Evolutionary conservation across 2,797 vertebrate genomes (phyloP).

Genomic region (Onychomys torridus): DNA sequence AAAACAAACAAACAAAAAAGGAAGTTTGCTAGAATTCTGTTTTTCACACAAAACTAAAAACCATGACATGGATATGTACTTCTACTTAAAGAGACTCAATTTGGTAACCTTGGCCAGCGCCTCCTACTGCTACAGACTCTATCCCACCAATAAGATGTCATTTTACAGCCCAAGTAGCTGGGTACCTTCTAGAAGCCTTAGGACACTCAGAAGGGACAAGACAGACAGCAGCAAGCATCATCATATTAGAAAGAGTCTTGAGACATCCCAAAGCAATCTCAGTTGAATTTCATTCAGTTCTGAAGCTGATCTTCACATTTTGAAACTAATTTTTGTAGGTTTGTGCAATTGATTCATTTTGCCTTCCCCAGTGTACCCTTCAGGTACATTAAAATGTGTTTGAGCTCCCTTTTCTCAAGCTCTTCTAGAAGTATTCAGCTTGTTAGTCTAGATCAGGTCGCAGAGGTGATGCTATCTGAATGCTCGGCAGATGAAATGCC

Average conservation of each 20-base stretch:
- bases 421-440: not conserved
- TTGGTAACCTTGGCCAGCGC: not conserved
- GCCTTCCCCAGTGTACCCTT: not conserved
- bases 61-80: not conserved
- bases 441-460: not conserved
- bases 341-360: not conserved
- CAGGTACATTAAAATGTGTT: not conserved
- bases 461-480: not conserved
- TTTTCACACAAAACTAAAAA: constrained; percentile 21
- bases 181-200: not conserved
- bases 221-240: not conserved
- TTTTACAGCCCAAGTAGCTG: not conserved
- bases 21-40: not conserved
- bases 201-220: not conserved
- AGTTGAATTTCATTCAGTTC: not conserved
- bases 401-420: not conserved
- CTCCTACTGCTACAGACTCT: not conserved
- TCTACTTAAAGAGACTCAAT: constrained; percentile 27
- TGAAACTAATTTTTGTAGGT: constrained; percentile 43
- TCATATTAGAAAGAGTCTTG: not conserved
- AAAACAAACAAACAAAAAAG: too few relatives aligned
- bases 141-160: not conserved
- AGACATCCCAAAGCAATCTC: not conserved
- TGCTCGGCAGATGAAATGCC: not conserved
- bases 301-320: not conserved